Base-by-base conservation (phyloP, 2,113 vertebrate species). In the Spheniscus mendiculus region DNA sequence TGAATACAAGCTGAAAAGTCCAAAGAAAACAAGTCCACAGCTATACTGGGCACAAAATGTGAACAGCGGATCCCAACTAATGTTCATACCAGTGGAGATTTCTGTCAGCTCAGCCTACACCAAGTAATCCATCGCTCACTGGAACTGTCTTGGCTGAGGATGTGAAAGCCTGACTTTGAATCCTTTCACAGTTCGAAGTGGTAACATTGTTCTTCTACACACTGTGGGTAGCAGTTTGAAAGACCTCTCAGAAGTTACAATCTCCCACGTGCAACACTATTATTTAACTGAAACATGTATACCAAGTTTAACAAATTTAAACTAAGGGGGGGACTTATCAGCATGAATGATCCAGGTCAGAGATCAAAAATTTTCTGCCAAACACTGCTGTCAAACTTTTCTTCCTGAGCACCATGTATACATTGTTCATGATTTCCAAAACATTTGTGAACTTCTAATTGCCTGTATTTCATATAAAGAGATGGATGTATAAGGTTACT, bases 181-280 rank as follows among this genome's bases (percentile, higher is more conserved):
- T 45, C 34, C 18, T 42, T 29, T 25, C 55, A 29, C 38, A 18
- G 36, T 77, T 38, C 2, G 0, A 72, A 87, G 32, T 2, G 47
- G 2, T 44, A 66, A 61, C 30, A 49, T 3, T 47, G 78, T 11
- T 67, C 15, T n/a, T 19, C 53, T 69, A 42, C 29, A 8, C 12
- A 38, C 5, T 42, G 18, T 1, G 0, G 0, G 23, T 2, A 55
- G 34, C 42, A 65, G n/a, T 32, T 13, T 50, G 19, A 65, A 66
- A 82, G 19, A 19, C 17, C 49, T 69, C 23, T 52, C 44, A 50
- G 71, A 76, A 81, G 65, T 18, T 22, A 32, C 12, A 30, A 4
- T 10, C 42, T 78, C 25, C 19, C 27, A 44, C 17, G 5, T 6
- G 19, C 25, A 83, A 72, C 26, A 13, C 11, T 32, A 32, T 29